phyloP scores from a whole-genome alignment of 2,888 invertebrate genomes.

The Sialis lutaria region DNA sequence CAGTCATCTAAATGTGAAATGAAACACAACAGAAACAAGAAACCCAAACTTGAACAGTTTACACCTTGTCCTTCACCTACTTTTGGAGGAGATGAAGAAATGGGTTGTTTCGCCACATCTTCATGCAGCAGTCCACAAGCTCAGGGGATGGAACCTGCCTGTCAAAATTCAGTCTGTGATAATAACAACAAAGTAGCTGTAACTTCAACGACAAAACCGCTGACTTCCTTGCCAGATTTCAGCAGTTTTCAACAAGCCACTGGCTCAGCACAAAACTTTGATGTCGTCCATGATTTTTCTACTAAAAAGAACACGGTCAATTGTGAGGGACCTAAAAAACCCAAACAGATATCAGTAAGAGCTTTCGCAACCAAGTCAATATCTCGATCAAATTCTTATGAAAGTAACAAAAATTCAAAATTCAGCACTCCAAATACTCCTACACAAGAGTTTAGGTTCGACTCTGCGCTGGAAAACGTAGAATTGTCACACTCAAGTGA shows the following conservation, averaged over 20 bases:
- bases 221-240: conserved; percentile 26
- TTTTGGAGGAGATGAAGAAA: background rate
- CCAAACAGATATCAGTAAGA: conserved; percentile 4
- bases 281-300: background rate
- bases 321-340: background rate
- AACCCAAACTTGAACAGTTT: conserved; percentile 22
- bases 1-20: conserved; percentile 16
- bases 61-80: conserved; percentile 8
- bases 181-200: background rate
- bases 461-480: background rate
- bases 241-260: conserved; percentile 24
- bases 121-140: background rate
- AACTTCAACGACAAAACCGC: background rate
- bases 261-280: background rate
- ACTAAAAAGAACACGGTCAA: background rate
- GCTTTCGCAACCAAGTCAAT: conserved; percentile 5
- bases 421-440: background rate
- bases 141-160: background rate
- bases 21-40: conserved; percentile 15
- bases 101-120: background rate
- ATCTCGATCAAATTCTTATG: conserved; percentile 4
- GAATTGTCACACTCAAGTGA: background rate
- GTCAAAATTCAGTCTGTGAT: conserved; percentile 5
- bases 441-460: background rate
- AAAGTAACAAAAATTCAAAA: background rate